A percentile compares a stretch with the other conserved stretches of the same genome.
Conservation (phyloP, 2,113 vertebrate genomes). For the Dasypus novemcinctus region DNA sequence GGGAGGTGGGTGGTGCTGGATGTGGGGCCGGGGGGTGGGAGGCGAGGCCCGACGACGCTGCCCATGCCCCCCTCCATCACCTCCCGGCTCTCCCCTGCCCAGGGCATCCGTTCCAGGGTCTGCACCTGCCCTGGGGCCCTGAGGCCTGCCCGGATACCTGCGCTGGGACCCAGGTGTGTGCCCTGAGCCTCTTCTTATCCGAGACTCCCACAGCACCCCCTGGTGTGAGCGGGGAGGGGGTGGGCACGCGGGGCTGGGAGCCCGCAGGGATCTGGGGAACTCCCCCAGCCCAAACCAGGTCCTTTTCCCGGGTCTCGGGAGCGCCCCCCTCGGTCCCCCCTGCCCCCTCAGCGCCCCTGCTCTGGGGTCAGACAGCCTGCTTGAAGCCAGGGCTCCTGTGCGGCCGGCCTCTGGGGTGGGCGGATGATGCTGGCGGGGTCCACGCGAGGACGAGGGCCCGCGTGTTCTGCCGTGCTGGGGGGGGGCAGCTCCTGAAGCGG, state of each 20-base stretch:
- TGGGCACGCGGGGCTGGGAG: neutral
- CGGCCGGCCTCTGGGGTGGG: too few relatives aligned
- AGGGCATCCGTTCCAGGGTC: fast-evolving
- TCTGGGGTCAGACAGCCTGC: neutral
- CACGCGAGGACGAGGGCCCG: neutral
- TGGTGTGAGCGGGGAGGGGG: fast-evolving
- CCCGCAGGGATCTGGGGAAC: neutral
- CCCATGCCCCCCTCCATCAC: too few relatives aligned
- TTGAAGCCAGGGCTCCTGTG: neutral
- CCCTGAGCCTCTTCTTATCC: neutral
- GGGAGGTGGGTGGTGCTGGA: fast-evolving
- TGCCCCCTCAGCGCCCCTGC: fast-evolving
- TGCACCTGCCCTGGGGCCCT: neutral
- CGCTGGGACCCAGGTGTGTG: neutral
- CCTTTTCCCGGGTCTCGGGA: neutral
- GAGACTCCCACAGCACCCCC: neutral
- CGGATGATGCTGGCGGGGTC: neutral
- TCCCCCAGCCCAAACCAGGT: neutral
- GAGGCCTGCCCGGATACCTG: fast-evolving
- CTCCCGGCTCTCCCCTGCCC: neutral
- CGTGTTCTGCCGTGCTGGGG: neutral
- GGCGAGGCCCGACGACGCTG: fast-evolving
- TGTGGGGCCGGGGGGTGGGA: neutral
- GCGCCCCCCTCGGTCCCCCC: neutral
- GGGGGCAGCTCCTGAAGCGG: neutral